Evolutionary conservation across 2,888 invertebrate species (phyloP), one percentile per base, ranked within the genome.

Genomic region (Standfussiana lucernea): DNA sequence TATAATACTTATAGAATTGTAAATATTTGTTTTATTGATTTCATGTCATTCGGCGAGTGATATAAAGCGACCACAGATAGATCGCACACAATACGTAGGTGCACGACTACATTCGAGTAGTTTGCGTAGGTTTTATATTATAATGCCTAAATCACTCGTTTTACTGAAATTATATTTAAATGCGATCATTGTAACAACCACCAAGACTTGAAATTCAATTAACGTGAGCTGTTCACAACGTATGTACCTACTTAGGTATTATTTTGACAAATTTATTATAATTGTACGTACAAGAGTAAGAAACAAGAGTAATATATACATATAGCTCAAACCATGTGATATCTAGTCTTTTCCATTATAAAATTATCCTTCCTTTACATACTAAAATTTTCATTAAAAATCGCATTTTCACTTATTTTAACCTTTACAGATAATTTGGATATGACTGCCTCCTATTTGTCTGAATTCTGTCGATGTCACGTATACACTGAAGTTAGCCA

Each of bases 321-420:
- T 88, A 94, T 94, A 95, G 96, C 96, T 96, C 95, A 95, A 96
- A 95, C 93, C 95, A 96, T 96, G 96, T 96, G 96, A 96, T 96
- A 96, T 96, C 96, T 96, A 96, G 96, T 96, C 95, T 95, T 95
- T 95, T 93, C 93, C 93, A 94, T 91, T 92, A 90, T 91, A 90
- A 91, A 91, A 91, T 90, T 92, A 91, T 93, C 92, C 92, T 93
- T 91, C 88, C 89, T 89, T 89, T 89, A 90, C 88, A 81, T 80
- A 87, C 82, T 89, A 86, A 89, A 86, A 70, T 65, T 77, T 88
- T 87, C 84, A 89, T 84, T 81, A 81, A 85, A 79, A 83, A 85
- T 88, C 88, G 84, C 84, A 83, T 88, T 80, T 83, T 83, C 80
- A 86, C 80, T 85, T 83, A 80, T 82, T 83, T 82, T 66, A 83